Percentiles rank a stretch among this genome's conserved stretches.
phyloP scores from a whole-genome alignment of 2,113 vertebrate genomes.

The Plotosus lineatus region DNA sequence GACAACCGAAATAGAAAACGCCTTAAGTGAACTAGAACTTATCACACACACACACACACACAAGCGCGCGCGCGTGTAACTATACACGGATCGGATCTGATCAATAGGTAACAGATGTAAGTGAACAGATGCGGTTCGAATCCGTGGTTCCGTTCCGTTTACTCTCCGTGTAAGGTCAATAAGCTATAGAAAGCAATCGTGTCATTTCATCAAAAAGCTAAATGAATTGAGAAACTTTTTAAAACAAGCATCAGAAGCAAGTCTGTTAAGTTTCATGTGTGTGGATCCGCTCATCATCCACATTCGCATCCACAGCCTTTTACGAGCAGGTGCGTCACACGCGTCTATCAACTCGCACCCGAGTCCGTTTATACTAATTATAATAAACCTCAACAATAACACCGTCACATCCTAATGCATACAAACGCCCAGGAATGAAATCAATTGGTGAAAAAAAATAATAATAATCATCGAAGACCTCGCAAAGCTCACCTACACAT shows the following conservation, averaged over 20 bases:
- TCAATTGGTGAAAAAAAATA: neutral
- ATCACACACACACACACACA: slow-evolving; percentile 57
- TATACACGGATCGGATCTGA: neutral
- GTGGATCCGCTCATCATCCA: slow-evolving; percentile 57
- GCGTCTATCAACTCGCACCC: slow-evolving; percentile 29
- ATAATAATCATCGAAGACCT: neutral
- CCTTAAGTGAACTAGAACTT: slow-evolving; percentile 60
- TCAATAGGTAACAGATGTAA: neutral
- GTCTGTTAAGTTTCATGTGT: slow-evolving; percentile 50
- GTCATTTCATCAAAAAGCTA: too few relatives aligned
- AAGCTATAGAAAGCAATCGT: neutral
- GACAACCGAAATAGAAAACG: slow-evolving; percentile 71
- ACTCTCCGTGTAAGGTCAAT: too few relatives aligned
- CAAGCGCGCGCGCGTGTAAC: too few relatives aligned
- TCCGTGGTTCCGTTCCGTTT: neutral
- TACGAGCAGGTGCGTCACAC: slow-evolving; percentile 65
- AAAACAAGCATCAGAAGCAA: neutral
- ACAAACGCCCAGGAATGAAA: neutral
- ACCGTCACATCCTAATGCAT: neutral
- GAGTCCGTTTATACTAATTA: slow-evolving; percentile 4
- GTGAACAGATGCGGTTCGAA: neutral
- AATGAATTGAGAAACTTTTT: neutral
- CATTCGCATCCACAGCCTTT: slow-evolving; percentile 54
- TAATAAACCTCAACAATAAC: neutral
- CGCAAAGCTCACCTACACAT: slow-evolving; percentile 15